These are phyloP conservation scores for Taphrorychus bicolor DNA, from an alignment of 2,888 invertebrate genomes.

Conservation along the genomic window DNA sequence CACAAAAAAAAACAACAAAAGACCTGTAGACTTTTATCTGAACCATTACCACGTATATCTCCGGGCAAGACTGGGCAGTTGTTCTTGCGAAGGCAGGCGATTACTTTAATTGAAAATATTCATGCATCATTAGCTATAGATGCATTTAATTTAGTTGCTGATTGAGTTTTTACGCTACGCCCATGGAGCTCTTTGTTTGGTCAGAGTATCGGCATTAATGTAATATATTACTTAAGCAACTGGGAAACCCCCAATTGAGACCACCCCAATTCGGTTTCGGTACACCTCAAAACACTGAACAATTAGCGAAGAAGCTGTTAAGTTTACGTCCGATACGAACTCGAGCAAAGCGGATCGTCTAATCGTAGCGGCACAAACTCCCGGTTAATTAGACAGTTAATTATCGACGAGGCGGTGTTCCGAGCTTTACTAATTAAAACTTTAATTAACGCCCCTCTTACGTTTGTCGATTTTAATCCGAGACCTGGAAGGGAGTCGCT, in stretches of 20 bases:
- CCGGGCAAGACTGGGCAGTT: not conserved
- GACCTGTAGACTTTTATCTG: not conserved
- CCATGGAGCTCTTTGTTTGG: not conserved
- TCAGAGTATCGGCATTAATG: too few relatives aligned
- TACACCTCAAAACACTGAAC: not conserved
- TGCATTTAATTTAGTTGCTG: slow-evolving; percentile 8
- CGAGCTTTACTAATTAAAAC: slow-evolving; percentile 26
- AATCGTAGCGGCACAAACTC: slow-evolving; percentile 2
- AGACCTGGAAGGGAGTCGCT: slow-evolving; percentile 9
- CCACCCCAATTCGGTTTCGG: not conserved
- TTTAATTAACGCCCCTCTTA: slow-evolving; percentile 26
- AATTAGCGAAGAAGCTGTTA: slow-evolving; percentile 14
- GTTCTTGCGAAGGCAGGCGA: not conserved
- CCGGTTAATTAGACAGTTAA: slow-evolving; percentile 27
- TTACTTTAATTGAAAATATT: slow-evolving; percentile 12
- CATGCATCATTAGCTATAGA: slow-evolving; percentile 4
- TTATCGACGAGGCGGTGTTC: slow-evolving; percentile 20
- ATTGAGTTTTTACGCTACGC: slow-evolving; percentile 5
- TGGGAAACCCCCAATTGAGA: not conserved
- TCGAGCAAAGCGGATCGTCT: slow-evolving; percentile 7
- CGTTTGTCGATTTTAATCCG: slow-evolving; percentile 15
- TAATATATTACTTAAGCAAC: too few relatives aligned
- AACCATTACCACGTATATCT: not conserved
- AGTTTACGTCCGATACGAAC: slow-evolving; percentile 4
- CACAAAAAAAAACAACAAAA: not conserved